Percentiles rank a stretch among this genome's conserved stretches.
phyloP scores from a whole-genome alignment of 2,797 vertebrate species.

The Schizopygopsis malacanthus region DNA sequence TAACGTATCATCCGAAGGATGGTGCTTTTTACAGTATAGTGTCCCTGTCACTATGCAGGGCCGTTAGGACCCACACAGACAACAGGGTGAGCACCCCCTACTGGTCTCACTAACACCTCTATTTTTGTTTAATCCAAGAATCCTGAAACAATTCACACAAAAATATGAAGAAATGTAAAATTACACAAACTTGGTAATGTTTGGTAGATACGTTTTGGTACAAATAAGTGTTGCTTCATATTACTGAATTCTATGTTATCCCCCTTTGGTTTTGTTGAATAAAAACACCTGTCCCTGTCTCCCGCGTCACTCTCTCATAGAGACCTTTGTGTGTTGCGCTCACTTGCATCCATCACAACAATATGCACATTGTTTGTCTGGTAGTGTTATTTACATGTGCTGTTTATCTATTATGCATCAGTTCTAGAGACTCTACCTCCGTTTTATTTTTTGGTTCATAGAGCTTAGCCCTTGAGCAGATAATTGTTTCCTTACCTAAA shows the following conservation, averaged over 20 bases:
- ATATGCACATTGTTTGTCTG: not conserved
- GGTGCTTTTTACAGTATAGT: no score
- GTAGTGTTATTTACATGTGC: not conserved
- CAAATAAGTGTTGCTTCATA: not conserved
- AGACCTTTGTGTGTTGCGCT: slow-evolving; percentile 1
- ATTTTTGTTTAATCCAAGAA: not conserved
- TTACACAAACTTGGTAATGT: not conserved
- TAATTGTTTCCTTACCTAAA: not conserved
- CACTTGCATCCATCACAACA: not conserved
- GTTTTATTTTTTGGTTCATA: slow-evolving; percentile 13
- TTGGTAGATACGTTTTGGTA: not conserved
- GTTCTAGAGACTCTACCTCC: not conserved
- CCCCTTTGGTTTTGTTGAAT: not conserved
- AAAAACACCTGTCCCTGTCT: not conserved
- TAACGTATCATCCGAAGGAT: no score
- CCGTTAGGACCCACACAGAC: no score
- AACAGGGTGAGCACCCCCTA: no score
- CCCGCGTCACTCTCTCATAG: not conserved
- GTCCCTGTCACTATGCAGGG: no score
- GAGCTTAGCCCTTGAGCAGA: not conserved
- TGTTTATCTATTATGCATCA: not conserved
- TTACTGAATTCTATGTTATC: not conserved
- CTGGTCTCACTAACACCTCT: no score
- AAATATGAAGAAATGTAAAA: not conserved
- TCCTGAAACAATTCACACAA: no score